Conservation (phyloP, 2,113 vertebrate genomes). For the Clinocottus analis region DNA sequence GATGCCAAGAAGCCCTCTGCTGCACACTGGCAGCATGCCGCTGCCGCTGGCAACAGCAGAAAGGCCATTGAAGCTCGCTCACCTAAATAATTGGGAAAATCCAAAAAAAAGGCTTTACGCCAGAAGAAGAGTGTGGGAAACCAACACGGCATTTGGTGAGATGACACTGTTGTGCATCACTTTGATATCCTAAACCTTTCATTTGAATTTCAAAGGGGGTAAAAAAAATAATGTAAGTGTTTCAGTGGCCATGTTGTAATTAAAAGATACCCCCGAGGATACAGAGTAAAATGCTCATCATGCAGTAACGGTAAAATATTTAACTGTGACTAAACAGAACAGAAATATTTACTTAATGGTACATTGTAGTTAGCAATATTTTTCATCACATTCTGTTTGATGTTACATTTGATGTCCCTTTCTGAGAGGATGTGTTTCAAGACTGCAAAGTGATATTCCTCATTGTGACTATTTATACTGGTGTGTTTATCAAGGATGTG, state of each 20-base stretch:
- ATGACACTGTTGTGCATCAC: conserved; percentile 3
- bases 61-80: conserved; percentile 16
- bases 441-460: neutral
- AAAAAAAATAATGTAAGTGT: neutral
- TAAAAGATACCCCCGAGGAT: neutral
- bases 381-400: neutral
- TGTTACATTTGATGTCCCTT: neutral
- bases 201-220: neutral
- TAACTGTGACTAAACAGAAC: neutral
- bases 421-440: neutral
- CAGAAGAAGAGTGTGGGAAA: conserved; percentile 5
- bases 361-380: neutral
- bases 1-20: conserved; percentile 25
- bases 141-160: neutral
- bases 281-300: neutral
- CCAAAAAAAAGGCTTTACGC: conserved; percentile 19
- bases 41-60: conserved; percentile 17
- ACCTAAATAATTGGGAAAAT: conserved; percentile 49
- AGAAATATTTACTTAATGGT: neutral
- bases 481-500: neutral
- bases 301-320: neutral
- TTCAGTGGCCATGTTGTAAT: neutral
- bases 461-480: neutral
- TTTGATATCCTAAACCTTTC: neutral
- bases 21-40: conserved; percentile 28